Evolutionary conservation across 2,113 vertebrate genomes (phyloP), one percentile per base, ranked within the genome.

Genomic region (Pipa parva): DNA sequence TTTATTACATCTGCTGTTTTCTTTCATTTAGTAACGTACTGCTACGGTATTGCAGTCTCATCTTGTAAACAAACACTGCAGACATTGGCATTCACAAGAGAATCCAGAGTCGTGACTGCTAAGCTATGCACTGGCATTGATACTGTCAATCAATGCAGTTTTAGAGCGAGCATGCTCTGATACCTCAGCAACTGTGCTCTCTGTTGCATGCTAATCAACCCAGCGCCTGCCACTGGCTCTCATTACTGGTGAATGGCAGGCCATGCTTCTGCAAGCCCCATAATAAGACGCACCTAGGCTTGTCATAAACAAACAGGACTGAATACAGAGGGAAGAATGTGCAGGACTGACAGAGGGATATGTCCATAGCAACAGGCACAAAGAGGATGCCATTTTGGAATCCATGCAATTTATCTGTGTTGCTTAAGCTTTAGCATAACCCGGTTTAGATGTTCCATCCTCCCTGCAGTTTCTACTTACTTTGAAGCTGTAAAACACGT

Each of bases 291-390:
- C 12, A 6, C 78, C 71, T 76, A 33, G 8, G 73, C 66, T 64
- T 79, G 69, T 75, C 77, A 55, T 73, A 77, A 75, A 48, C 67
- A 62, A 73, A 51, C 54, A 58, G 69, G 49, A 68, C 74, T 13
- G 29, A 33, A 13, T 18, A 15, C n/a, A 24, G 60, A 63, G 36
- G 65, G 21, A 63, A 63, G 73, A 75, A 75, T 59, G 63, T 61
- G 71, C 31, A 56, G 63, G 57, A 24, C 18, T 75, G 76, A 75
- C 26, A 2, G 71, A 39, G 63, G 63, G 59, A 63, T 13, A 59
- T 81, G 73, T 54, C 81, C 74, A 72, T 81, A 79, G 83, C 76
- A 84, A 79, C 76, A n/a, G 74, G 74, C 64, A 76, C 42, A 68
- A 77, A 57, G 58, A 63, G 20, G 22, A 74, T 77, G 72, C 64